These are phyloP conservation scores for Operophtera brumata DNA, from an alignment of 2,888 invertebrate genomes.

Conservation along the genomic window DNA sequence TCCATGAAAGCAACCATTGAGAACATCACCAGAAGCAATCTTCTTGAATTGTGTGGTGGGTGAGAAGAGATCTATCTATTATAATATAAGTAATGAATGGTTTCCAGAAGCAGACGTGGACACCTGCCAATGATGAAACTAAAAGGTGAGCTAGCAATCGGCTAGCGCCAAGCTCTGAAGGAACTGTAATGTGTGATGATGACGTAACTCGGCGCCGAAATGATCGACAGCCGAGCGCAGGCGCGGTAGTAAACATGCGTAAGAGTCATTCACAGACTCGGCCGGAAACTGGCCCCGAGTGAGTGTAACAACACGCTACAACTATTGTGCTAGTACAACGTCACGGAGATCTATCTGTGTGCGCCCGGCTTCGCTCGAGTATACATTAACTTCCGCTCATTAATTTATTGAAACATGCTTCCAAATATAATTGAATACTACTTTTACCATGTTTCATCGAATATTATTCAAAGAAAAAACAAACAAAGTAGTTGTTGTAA, in stretches of 20 bases:
- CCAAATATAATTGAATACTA: too few species aligned
- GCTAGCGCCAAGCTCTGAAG: conserved; percentile 34
- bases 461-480: too few species aligned
- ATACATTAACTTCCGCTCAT: too few species aligned
- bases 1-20: not conserved
- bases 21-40: not conserved
- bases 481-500: too few species aligned
- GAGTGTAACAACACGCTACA: conserved; percentile 33
- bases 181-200: conserved; percentile 50
- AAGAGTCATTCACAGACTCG: conserved; percentile 70
- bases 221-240: conserved; percentile 62
- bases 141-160: conserved; percentile 38
- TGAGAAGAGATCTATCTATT: conserved; percentile 8
- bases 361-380: too few species aligned
- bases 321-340: too few species aligned
- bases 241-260: conserved; percentile 72
- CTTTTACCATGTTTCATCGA: too few species aligned
- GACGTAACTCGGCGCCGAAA: conserved; percentile 67
- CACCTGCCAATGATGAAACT: conserved; percentile 29
- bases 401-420: too few species aligned
- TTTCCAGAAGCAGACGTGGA: conserved; percentile 22
- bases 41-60: not conserved
- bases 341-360: conserved; percentile 41
- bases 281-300: conserved; percentile 58
- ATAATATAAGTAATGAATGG: conserved; percentile 8